phyloP scores from a whole-genome alignment of 2,888 invertebrate species.

The Dastarcus helophoroides region DNA sequence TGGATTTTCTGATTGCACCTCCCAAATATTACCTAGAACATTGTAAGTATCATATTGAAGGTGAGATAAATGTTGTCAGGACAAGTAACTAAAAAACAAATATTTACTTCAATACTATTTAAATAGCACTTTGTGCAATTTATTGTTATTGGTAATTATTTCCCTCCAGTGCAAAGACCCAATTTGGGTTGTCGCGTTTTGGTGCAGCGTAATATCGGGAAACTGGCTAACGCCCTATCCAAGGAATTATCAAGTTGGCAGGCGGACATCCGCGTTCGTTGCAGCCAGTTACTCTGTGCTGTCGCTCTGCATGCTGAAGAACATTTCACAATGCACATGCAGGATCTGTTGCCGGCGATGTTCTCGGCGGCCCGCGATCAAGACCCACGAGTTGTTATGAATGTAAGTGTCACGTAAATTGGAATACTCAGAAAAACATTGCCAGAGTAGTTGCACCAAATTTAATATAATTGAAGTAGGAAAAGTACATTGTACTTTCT shows the following conservation, averaged over 20 bases:
- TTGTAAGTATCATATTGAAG: constrained; percentile 35
- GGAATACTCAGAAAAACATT: constrained; percentile 3
- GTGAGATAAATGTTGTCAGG: too few relatives aligned
- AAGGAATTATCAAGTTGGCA: constrained; percentile 69
- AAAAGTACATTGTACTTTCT: too few relatives aligned
- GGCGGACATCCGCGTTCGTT: constrained; percentile 53
- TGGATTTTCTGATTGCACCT: constrained; percentile 59
- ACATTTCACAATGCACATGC: constrained; percentile 57
- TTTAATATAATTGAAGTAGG: too few relatives aligned
- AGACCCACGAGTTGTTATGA: constrained; percentile 48
- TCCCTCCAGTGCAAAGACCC: constrained; percentile 54
- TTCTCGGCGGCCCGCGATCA: constrained; percentile 47
- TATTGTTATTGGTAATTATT: not conserved
- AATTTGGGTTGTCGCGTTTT: constrained; percentile 76
- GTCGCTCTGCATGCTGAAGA: constrained; percentile 63
- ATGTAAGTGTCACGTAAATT: constrained; percentile 42
- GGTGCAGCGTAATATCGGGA: constrained; percentile 62
- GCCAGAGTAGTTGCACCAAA: too few relatives aligned
- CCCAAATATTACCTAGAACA: constrained; percentile 63
- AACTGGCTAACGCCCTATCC: constrained; percentile 59
- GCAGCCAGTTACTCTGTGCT: constrained; percentile 62
- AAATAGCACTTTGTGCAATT: too few relatives aligned
- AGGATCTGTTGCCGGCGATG: constrained; percentile 45
- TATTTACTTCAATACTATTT: too few relatives aligned
- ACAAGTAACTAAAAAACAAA: too few relatives aligned